Base-by-base conservation (phyloP, 1,140 invertebrate species). In the Cotesia glomerata region DNA sequence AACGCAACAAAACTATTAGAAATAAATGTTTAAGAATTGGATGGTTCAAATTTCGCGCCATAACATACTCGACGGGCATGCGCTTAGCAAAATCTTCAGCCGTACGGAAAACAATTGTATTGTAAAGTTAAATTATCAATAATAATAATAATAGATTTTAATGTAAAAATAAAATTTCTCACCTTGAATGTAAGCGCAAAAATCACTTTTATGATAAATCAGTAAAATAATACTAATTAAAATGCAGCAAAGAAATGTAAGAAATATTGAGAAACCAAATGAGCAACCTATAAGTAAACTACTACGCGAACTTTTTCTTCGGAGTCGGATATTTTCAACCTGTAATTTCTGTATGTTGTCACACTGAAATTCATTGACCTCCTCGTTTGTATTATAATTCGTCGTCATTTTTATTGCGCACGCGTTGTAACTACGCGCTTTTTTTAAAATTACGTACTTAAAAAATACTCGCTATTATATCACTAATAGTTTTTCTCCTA, bases 151-250 rank as follows among this genome's bases (percentile, higher is more conserved):
- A 26, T 26, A 26, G 26, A 26, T 26, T 26, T 26, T 26, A 26
- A 26, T 26, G 26, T 26, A 3, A 26, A 26, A 26, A 26, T 26
- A 26, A 5, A 5, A 11, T 11, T 14, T 39, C 79, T 81, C 65
- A 82, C 81, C 73, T 70, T 74, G 34, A 73, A 75, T 52, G 62
- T 69, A 67, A 16, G 32, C 75, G 61, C 72, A 73, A 5, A 80
- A 71, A 51, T 78, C 75, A 52, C 79, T 75, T 16, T 77, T 77
- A n/a, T 81, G 77, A 35, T 77, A 77, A 9, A 83, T 56, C 7
- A 84, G 61, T 8, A 85, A 67, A 32, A 86, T 56, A 18, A 82
- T 72, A n/a, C 80, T 79, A 4, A 77, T 78, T 14, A 84, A 72
- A 35, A 77, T 79, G 14, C 75, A 77, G 54, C 83, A 85, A 49